Evolutionary conservation across 2,113 vertebrate genomes (phyloP).

Genomic region (Corydoras sp.): DNA sequence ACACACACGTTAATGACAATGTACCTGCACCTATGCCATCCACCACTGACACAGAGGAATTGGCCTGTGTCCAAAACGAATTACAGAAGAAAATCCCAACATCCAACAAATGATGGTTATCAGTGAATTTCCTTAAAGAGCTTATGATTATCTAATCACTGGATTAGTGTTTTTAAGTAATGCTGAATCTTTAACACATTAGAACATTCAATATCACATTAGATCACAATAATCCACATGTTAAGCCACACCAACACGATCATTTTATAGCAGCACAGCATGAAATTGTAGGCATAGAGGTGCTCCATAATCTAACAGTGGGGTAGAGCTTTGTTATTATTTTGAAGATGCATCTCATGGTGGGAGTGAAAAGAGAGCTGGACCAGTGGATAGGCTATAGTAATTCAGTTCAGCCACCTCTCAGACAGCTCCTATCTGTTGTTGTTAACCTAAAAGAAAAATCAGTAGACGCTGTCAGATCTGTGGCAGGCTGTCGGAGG

Average conservation of each 20-base stretch:
- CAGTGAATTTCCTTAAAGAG: background rate
- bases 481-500: conserved; percentile 57
- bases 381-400: conserved; percentile 17
- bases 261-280: conserved; percentile 8
- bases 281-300: conserved; percentile 7
- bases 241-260: conserved; percentile 12
- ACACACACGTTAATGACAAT: background rate
- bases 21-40: conserved; percentile 30
- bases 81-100: background rate
- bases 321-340: conserved; percentile 11
- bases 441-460: conserved; percentile 50
- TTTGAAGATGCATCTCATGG: conserved; percentile 22
- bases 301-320: conserved; percentile 1
- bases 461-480: conserved; percentile 56
- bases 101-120: conserved; percentile 11
- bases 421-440: conserved; percentile 47
- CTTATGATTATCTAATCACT: background rate
- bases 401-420: conserved; percentile 50
- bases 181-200: background rate
- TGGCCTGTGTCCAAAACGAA: background rate
- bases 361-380: conserved; percentile 5
- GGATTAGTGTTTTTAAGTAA: conserved; percentile 8
- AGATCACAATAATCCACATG: conserved; percentile 13
- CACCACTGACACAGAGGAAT: conserved; percentile 13
- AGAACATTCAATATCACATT: conserved; percentile 24